A percentile compares a stretch with the other conserved stretches of the same genome.
These are phyloP conservation scores for Formica exsecta DNA, from an alignment of 1,140 invertebrate species.

Conservation along the genomic window DNA sequence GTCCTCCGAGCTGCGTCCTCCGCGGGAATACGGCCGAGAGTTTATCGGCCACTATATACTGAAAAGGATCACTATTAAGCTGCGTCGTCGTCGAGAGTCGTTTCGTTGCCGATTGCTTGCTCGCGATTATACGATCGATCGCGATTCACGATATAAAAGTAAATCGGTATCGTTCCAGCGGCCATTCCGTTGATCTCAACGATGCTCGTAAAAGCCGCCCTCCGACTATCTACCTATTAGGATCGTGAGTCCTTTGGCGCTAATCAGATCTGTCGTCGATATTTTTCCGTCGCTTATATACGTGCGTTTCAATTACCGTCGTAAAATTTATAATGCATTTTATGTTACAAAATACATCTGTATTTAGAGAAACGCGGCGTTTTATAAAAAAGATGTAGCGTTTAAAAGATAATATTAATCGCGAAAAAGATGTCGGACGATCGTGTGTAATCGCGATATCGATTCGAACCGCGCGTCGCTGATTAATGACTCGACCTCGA, in stretches of 20 bases:
- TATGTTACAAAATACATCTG: not conserved
- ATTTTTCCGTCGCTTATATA: not conserved
- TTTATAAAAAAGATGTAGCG: not conserved
- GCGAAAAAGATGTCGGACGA: not conserved
- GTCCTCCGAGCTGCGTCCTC: constrained; percentile 74
- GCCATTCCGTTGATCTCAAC: constrained; percentile 10
- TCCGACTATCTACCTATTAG: not conserved
- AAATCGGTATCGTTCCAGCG: constrained; percentile 9
- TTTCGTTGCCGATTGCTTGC: constrained; percentile 6
- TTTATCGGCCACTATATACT: constrained; percentile 60
- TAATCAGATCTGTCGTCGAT: not conserved
- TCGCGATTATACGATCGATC: constrained; percentile 33
- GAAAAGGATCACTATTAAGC: constrained; percentile 66
- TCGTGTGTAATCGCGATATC: constrained; percentile 30
- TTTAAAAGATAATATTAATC: constrained; percentile 3
- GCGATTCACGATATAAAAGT: constrained; percentile 23
- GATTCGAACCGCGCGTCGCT: constrained; percentile 39
- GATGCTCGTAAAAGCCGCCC: constrained; percentile 41
- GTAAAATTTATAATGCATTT: not conserved
- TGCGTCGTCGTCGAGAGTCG: not conserved
- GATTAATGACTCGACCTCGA: constrained; percentile 58
- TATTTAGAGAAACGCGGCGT: not conserved
- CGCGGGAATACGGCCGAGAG: constrained; percentile 61
- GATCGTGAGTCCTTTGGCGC: not conserved
- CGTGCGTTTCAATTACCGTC: not conserved